Conservation (phyloP, 2,888 invertebrate genomes). For the Microctonus brassicae region DNA sequence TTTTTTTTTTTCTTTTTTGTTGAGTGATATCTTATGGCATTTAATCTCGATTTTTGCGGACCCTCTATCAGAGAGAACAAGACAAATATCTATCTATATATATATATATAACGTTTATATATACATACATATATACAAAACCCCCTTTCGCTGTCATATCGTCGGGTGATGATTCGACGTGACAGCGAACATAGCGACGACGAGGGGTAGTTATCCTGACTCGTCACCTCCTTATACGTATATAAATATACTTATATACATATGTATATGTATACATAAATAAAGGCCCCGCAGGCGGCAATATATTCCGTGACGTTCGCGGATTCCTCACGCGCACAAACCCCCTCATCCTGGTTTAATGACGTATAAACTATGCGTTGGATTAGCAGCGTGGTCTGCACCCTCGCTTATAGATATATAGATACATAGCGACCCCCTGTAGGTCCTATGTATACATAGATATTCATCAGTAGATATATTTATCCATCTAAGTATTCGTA, state of each 20-base stretch:
- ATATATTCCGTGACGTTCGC: slow-evolving; percentile 67
- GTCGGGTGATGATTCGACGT: slow-evolving; percentile 66
- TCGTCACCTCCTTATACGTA: slow-evolving; percentile 32
- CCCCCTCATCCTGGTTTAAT: slow-evolving; percentile 60
- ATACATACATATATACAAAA: neutral
- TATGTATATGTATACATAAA: too few relatives aligned
- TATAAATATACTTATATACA: too few relatives aligned
- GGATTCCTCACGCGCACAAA: slow-evolving; percentile 64
- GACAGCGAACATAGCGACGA: slow-evolving; percentile 63
- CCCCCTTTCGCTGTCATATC: slow-evolving; percentile 59
- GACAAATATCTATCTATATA: slow-evolving; percentile 5
- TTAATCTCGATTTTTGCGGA: slow-evolving; percentile 65
- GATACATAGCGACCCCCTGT: neutral
- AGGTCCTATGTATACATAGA: neutral
- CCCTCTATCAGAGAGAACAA: slow-evolving; percentile 35
- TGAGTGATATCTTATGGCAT: slow-evolving; percentile 48
- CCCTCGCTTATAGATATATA: slow-evolving; percentile 11
- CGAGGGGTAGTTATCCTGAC: slow-evolving; percentile 40
- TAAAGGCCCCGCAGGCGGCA: slow-evolving; percentile 52
- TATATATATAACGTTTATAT: neutral
- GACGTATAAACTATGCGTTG: slow-evolving; percentile 70
- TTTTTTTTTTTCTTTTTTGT: neutral
- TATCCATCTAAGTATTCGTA: too few relatives aligned
- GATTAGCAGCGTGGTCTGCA: slow-evolving; percentile 60
- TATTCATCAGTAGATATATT: neutral